Evolutionary conservation across 2,888 invertebrate genomes (phyloP).

Genomic region (Cataglyphis rosenhaueri): DNA sequence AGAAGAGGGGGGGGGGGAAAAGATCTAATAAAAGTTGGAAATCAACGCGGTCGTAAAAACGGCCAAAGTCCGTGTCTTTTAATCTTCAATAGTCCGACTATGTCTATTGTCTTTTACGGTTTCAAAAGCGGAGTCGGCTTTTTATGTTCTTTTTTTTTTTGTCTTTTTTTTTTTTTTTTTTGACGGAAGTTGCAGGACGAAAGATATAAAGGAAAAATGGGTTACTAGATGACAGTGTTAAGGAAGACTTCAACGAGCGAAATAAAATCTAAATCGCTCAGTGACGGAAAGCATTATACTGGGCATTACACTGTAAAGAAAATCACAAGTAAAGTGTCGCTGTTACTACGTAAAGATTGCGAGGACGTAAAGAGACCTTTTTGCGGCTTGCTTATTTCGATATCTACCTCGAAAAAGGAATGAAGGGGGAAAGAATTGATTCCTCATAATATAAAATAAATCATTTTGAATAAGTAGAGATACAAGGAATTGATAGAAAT

Average conservation of each 20-base stretch:
- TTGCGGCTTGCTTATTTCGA: conserved; percentile 20
- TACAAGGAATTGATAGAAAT: not conserved
- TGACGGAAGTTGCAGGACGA: conserved; percentile 5
- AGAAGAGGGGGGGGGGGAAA: not conserved
- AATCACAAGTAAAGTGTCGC: conserved; percentile 16
- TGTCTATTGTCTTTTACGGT: not conserved
- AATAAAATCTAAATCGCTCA: conserved; percentile 30
- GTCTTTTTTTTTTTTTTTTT: not conserved
- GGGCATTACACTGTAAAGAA: conserved; percentile 37
- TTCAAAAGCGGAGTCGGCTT: not conserved
- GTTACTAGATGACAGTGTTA: not conserved
- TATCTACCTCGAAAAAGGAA: not conserved
- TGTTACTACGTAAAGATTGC: not conserved
- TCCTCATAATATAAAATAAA: not conserved
- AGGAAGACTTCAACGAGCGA: not conserved
- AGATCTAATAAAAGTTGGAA: conserved; percentile 21
- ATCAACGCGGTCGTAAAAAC: not conserved
- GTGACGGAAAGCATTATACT: conserved; percentile 21
- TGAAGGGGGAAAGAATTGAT: not conserved
- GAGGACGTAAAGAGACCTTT: not conserved
- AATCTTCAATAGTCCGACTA: not conserved
- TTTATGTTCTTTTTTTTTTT: not conserved
- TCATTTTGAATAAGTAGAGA: not conserved
- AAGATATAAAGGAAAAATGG: conserved; percentile 11
- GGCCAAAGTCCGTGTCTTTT: not conserved